Conservation (phyloP, 1,140 invertebrate genomes). For the Periplaneta americana region DNA sequence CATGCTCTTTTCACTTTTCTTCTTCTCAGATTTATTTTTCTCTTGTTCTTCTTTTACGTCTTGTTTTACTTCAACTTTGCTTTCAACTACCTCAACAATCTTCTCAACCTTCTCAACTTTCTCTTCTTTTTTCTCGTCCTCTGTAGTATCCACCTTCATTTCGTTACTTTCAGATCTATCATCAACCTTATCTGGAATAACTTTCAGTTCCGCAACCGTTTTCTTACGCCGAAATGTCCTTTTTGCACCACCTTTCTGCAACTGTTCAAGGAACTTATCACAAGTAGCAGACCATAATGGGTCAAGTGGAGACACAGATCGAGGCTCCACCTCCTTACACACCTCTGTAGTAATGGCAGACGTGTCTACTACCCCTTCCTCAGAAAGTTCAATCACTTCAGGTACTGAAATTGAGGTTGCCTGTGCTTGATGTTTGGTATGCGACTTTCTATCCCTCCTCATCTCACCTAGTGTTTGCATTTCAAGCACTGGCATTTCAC, state of each 20-base stretch:
- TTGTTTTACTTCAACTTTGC: neutral
- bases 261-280: conserved; percentile 65
- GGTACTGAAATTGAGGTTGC: neutral
- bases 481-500: conserved; percentile 51
- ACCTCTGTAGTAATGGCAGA: conserved; percentile 18
- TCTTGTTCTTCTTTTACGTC: conserved; percentile 13
- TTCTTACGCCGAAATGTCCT: conserved; percentile 47
- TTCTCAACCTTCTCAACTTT: neutral
- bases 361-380: neutral
- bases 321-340: conserved; percentile 25
- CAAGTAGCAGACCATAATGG: conserved; percentile 57
- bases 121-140: neutral
- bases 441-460: conserved; percentile 42
- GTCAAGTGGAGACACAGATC: conserved; percentile 28
- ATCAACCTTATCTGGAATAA: neutral
- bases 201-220: conserved; percentile 28
- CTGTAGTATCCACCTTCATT: conserved; percentile 25
- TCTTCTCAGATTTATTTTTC: conserved; percentile 12
- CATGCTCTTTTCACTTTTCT: conserved; percentile 4
- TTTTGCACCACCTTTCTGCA: conserved; percentile 44
- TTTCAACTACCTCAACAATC: neutral
- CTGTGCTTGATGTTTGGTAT: conserved; percentile 5
- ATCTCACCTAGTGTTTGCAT: conserved; percentile 49
- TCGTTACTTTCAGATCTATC: neutral
- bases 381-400: neutral